Percentiles rank a stretch among this genome's conserved stretches.
Evolutionary conservation across 2,797 vertebrate species (phyloP).

Genomic region (Poeciliopsis paucimaculata): DNA sequence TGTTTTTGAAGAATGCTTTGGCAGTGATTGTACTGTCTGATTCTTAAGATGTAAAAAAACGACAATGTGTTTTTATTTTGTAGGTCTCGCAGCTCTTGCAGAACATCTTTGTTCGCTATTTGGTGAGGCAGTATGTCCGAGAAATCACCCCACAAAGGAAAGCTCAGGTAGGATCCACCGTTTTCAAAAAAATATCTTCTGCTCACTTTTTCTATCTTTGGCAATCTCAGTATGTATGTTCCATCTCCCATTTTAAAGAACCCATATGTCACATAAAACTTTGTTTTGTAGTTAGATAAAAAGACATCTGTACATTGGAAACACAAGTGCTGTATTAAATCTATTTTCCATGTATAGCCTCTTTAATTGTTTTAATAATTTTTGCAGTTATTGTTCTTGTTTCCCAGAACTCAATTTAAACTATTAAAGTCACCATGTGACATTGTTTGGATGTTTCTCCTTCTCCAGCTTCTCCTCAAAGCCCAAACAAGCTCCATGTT

Average conservation of each 20-base stretch:
- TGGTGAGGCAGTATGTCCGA: conserved; percentile 86
- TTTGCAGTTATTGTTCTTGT: not conserved
- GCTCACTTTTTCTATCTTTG: not conserved
- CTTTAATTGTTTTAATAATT: not conserved
- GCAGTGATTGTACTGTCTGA: not conserved
- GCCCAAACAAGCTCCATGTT: conserved; percentile 86
- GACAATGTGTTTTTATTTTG: not conserved
- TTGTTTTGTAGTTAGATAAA: not conserved
- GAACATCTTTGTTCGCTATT: conserved; percentile 82
- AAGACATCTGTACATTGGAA: not conserved
- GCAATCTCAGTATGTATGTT: not conserved
- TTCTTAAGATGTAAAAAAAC: not conserved
- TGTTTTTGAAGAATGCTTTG: not conserved
- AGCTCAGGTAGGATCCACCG: conserved; percentile 81
- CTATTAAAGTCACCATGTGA: not conserved
- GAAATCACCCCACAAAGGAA: conserved; percentile 81
- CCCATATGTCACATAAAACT: not conserved
- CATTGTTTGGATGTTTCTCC: not conserved
- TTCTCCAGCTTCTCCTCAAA: conserved; percentile 87
- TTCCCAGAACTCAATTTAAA: not conserved
- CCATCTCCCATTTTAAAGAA: not conserved
- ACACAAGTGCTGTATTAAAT: not conserved
- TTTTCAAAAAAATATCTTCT: not conserved
- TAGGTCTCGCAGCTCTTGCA: conserved; percentile 84
- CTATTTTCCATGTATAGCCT: not conserved